Evolutionary conservation across 2,888 invertebrate species (phyloP).

Genomic region (Pseudococcus longispinus): DNA sequence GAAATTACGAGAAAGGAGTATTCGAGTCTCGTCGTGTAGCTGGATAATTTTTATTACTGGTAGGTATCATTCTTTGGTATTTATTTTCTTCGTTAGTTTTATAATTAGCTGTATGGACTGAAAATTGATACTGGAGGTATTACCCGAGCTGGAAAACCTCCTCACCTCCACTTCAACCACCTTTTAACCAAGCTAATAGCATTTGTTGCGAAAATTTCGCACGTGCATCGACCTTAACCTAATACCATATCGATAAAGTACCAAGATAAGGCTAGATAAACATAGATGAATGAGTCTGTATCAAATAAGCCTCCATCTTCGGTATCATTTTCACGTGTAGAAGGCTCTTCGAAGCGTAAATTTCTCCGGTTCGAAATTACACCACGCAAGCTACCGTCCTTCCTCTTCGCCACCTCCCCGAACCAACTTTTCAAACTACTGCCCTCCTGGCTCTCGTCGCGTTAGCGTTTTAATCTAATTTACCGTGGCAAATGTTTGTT

Average conservation of each 20-base stretch:
- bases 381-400: background rate
- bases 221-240: background rate
- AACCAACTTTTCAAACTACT: background rate
- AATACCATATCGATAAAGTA: background rate
- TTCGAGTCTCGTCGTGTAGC: background rate
- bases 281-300: background rate
- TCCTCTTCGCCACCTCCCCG: background rate
- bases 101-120: background rate
- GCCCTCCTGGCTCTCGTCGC: background rate
- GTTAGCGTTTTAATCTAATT: background rate
- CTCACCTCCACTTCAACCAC: background rate
- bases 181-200: no score
- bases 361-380: background rate
- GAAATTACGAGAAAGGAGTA: background rate
- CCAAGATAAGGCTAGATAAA: background rate
- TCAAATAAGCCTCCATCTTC: background rate
- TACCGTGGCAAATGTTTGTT: background rate
- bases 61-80: background rate
- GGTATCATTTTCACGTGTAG: background rate
- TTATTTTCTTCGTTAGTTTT: background rate
- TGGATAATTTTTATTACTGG: no score
- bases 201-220: background rate
- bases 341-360: conserved; percentile 4
- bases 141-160: no score
- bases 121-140: background rate